These are phyloP conservation scores for Gobionotothen gibberifrons DNA, from an alignment of 2,797 vertebrate species.

Conservation along the genomic window DNA sequence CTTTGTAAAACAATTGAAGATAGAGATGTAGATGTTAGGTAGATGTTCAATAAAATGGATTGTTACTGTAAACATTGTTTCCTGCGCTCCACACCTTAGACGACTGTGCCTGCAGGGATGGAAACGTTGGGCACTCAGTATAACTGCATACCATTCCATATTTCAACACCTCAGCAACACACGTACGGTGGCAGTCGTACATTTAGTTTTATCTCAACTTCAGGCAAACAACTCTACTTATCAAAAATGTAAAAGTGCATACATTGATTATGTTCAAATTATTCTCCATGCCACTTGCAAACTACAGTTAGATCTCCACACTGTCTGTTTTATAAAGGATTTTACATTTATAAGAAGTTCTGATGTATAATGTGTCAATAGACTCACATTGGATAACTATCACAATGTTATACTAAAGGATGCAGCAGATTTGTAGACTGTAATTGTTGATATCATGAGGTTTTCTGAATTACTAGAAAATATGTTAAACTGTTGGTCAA, in stretches of 20 bases:
- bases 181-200: not conserved
- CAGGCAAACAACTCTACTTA: not conserved
- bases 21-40: no score
- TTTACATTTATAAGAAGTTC: not conserved
- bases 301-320: not conserved
- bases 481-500: not conserved
- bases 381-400: not conserved
- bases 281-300: not conserved
- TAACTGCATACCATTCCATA: constrained; percentile 27
- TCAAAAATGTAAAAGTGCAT: constrained; percentile 1
- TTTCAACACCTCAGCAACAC: not conserved
- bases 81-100: constrained; percentile 35
- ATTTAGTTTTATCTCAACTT: not conserved
- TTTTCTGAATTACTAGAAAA: not conserved
- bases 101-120: constrained; percentile 49
- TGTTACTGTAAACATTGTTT: constrained; percentile 43
- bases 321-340: not conserved
- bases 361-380: not conserved
- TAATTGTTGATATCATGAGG: not conserved
- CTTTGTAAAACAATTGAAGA: not conserved
- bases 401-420: not conserved
- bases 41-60: constrained; percentile 43
- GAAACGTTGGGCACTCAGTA: constrained; percentile 54
- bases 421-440: not conserved
- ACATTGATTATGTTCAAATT: not conserved